Conservation (phyloP, 2,113 vertebrate genomes). For the Datnioides undecimradiatus region DNA sequence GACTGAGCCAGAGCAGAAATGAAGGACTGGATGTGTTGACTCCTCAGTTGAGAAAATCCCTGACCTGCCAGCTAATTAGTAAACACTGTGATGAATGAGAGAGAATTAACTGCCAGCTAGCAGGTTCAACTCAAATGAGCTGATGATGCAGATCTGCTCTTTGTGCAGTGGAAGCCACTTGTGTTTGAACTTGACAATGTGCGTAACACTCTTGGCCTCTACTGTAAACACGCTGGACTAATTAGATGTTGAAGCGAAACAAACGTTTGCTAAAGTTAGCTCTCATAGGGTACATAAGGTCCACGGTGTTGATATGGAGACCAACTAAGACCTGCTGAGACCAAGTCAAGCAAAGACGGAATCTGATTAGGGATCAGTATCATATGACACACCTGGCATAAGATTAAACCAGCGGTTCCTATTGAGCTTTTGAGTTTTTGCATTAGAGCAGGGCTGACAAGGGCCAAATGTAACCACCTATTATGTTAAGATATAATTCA, state of each 20-base stretch:
- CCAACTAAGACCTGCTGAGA: conserved; percentile 5
- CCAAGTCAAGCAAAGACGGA: background rate
- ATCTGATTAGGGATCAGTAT: background rate
- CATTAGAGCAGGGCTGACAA: no score
- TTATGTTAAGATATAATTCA: no score
- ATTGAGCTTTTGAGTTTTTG: no score
- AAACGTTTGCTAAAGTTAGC: conserved; percentile 36
- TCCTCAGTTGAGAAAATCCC: conserved; percentile 47
- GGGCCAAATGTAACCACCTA: no score
- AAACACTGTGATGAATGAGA: conserved; percentile 65
- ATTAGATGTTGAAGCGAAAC: conserved; percentile 48
- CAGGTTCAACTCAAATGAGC: conserved; percentile 39
- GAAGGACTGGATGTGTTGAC: conserved; percentile 34
- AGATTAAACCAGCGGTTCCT: no score
- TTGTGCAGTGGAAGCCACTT: conserved; percentile 22
- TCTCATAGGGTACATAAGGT: background rate
- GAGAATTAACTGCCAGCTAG: conserved; percentile 37
- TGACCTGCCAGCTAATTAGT: conserved; percentile 55
- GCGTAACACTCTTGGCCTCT: background rate
- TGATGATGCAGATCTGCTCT: conserved; percentile 53
- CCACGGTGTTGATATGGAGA: background rate
- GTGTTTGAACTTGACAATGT: conserved; percentile 33
- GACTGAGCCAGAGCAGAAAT: background rate
- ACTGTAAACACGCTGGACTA: conserved; percentile 47
- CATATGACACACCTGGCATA: no score